Conservation (phyloP, 1,140 invertebrate species). For the Neodiprion virginianus region DNA sequence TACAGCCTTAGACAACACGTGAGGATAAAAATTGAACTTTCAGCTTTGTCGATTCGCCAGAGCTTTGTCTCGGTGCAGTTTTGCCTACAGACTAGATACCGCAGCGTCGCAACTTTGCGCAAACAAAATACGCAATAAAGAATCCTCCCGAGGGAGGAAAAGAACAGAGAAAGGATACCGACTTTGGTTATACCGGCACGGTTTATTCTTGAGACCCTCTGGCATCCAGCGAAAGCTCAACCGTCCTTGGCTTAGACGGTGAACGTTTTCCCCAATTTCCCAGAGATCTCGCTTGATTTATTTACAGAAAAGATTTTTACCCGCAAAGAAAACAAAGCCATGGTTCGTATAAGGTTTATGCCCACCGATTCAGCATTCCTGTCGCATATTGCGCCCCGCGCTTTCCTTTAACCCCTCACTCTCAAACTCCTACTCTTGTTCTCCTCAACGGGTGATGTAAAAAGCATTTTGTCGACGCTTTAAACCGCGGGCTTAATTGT, state of each 20-base stretch:
- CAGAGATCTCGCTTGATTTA: slow-evolving; percentile 5
- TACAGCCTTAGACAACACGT: no score
- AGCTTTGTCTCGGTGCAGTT: no score
- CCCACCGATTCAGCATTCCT: slow-evolving; percentile 1
- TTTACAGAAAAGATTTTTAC: slow-evolving; percentile 9
- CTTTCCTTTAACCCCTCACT: not conserved
- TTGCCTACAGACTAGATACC: no score
- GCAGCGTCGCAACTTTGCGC: not conserved
- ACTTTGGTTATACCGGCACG: not conserved
- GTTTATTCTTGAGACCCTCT: not conserved
- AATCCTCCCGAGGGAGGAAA: not conserved
- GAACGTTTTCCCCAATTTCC: slow-evolving; percentile 15
- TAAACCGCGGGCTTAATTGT: no score
- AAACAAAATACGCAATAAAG: slow-evolving; percentile 6
- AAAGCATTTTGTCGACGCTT: no score
- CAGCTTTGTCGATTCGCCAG: no score
- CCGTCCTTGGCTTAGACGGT: not conserved
- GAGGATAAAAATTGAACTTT: no score
- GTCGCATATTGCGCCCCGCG: not conserved
- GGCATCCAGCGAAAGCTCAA: not conserved
- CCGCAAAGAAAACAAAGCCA: not conserved
- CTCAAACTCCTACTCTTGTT: not conserved
- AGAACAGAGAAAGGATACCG: not conserved
- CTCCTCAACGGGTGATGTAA: no score
- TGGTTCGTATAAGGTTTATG: no score